A percentile compares a stretch with the other conserved stretches of the same genome.
Evolutionary conservation across 2,888 invertebrate species (phyloP).

Genomic region (Andricus curvator): DNA sequence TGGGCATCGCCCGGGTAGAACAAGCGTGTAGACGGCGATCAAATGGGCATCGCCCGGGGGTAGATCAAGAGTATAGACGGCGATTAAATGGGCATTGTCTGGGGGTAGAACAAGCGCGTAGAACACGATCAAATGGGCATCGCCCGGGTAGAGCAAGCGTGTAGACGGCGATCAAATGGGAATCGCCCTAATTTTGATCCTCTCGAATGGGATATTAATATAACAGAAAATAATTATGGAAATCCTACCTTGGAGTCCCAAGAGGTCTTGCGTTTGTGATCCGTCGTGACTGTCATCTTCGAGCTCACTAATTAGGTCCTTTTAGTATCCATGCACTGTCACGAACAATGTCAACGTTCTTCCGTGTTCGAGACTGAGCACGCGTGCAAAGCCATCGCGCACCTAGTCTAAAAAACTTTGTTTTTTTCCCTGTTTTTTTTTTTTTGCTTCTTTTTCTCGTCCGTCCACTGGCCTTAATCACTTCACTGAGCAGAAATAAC

Average conservation of each 20-base stretch:
- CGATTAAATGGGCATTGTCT: too few species aligned
- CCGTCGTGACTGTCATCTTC: conserved; percentile 79
- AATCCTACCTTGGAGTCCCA: conserved; percentile 81
- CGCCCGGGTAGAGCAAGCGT: too few species aligned
- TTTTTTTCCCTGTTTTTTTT: conserved; percentile 43
- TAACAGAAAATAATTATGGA: conserved; percentile 43
- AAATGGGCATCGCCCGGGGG: too few species aligned
- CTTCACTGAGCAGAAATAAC: conserved; percentile 53
- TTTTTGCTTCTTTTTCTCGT: conserved; percentile 39
- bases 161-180: too few species aligned
- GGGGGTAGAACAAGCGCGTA: too few species aligned
- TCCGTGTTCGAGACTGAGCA: conserved; percentile 56
- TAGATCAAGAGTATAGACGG: too few species aligned
- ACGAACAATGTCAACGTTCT: conserved; percentile 54
- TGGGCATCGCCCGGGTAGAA: too few species aligned
- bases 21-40: too few species aligned
- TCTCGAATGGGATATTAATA: background rate
- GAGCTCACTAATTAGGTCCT: conserved; percentile 37
- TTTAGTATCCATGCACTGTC: conserved; percentile 40
- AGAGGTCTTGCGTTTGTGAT: conserved; percentile 80
- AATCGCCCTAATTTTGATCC: too few species aligned
- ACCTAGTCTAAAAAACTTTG: conserved; percentile 47
- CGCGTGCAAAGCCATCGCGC: conserved; percentile 55
- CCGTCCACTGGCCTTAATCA: conserved; percentile 36
- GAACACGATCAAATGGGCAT: too few species aligned